Base-by-base conservation (phyloP, 1,140 invertebrate species). In the Zaprionus kolodkinae region DNA sequence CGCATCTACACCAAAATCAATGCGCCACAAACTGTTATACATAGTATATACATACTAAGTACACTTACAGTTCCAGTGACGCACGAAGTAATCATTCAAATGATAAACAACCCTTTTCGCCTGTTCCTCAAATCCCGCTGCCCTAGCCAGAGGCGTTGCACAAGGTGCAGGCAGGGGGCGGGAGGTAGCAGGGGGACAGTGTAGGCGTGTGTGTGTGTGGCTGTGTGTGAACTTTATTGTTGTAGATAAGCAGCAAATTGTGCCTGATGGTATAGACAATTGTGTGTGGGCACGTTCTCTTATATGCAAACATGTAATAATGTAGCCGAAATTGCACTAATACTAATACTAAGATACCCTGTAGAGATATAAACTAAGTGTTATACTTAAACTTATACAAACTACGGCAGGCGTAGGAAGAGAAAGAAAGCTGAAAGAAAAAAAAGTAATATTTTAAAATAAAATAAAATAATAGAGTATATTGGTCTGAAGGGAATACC, bases 61-160 rank as follows among this genome's bases (percentile, higher is more conserved):
- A 30, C 3, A 30, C 27, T 5, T 30, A 5, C 27, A 55, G 9
- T n/a, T 59, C 27, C 13, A 36, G 36, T 72, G 69, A 72, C 69
- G 69, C 69, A 72, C 62, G 33, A 27, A 30, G 33, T 59, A 66
- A 59, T 66, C 69, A 57, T 59, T 35, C 17, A 64, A 66, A 65
- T 72, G 62, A 72, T 72, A 66, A 66, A 59, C 52, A 65, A 57
- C 69, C 62, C 62, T 66, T 59, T 50, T 17, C 11, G n/a, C n/a
- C 43, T 48, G 27, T 61, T 6, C 43, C 27, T 30, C 45, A 30
- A 2, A 30, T 30, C 27, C 27, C 27, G 38, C 12, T 5, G 12
- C 38, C 12, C 12, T n/a, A 40, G 11, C 4, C 38, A 40, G 45
- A 21, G 45, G 45, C 15, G 17, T 13, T 10, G 45, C 17, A 9